Evolutionary conservation across 2,113 vertebrate species (phyloP).

Genomic region (Haemorhous mexicanus): DNA sequence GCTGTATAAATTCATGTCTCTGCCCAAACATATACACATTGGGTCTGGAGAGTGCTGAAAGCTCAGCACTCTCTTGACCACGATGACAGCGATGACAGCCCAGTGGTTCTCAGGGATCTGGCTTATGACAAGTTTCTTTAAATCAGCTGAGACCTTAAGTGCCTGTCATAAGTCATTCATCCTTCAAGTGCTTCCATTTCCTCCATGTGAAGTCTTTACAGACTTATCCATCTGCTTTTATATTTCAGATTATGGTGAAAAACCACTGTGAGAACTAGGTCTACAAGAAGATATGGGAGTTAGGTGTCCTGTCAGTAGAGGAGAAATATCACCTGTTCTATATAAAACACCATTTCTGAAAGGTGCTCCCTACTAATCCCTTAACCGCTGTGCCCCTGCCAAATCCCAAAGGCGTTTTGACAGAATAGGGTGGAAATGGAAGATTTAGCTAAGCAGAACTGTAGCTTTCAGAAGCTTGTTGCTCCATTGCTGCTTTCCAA

Average conservation of each 20-base stretch:
- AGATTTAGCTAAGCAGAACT: neutral
- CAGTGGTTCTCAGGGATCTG: neutral
- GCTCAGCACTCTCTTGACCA: neutral
- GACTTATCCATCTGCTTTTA: neutral
- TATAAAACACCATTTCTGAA: neutral
- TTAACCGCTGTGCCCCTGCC: neutral
- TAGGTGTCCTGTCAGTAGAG: neutral
- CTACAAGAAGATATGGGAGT: neutral
- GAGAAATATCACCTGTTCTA: neutral
- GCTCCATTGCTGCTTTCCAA: neutral
- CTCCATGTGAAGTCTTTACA: neutral
- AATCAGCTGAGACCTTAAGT: constrained; percentile 27
- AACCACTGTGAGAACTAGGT: neutral
- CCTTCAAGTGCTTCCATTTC: constrained; percentile 10
- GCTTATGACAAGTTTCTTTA: constrained; percentile 12
- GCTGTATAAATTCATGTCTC: neutral
- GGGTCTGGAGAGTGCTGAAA: neutral
- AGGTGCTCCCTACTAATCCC: neutral
- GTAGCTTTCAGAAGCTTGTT: neutral
- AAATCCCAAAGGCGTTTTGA: neutral
- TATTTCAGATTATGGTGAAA: neutral
- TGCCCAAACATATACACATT: neutral
- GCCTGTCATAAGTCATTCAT: constrained; percentile 37
- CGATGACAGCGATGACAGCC: neutral
- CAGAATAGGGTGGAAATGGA: neutral